Evolutionary conservation across 2,888 invertebrate genomes (phyloP), one percentile per base, ranked within the genome.

Genomic region (Neocrepidodera transversa): DNA sequence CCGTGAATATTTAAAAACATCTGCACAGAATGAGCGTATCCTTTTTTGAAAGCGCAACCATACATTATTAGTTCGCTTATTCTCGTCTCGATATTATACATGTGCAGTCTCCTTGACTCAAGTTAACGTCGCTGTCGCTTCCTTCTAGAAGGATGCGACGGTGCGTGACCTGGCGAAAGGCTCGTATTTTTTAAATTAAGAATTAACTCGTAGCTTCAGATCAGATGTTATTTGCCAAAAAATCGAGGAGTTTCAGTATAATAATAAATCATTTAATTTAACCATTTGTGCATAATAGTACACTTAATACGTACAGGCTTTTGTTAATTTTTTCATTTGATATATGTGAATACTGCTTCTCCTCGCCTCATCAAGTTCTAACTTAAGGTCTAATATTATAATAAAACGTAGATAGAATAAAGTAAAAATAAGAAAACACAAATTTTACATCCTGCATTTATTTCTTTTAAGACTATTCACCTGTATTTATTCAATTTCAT

Each of bases 181-280:
- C 66, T 54, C n/a, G n/a, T n/a, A n/a, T n/a, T n/a, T n/a, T 54
- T 53, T 35, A 2, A 66, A 68, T 67, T 67, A 65, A 63, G 8
- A 28, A 28, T 8, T 8, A 28, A 71, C 65, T 68, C 69, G 72
- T 76, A 75, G 74, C 71, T 38, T 17, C 49, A 26, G 23, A 74
- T 75, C 76, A 78, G 74, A 76, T 78, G 76, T 77, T 76, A 75
- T 79, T 77, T 78, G 77, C 77, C 78, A 78, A 79, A 78, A 74
- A 70, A 75, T 71, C 66, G 74, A 75, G 76, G 75, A 71, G 77
- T 74, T 74, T 75, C 76, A 72, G 72, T 76, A 76, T 73, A 68
- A 59, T 64, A 48, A 63, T 10, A 4, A 8, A 2, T 13, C 35
- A 35, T 35, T 35, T 11, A 13, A 35, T 8, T 13, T n/a, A n/a